These are phyloP conservation scores for Nasua narica DNA, from an alignment of 2,797 vertebrate species.

Conservation along the genomic window DNA sequence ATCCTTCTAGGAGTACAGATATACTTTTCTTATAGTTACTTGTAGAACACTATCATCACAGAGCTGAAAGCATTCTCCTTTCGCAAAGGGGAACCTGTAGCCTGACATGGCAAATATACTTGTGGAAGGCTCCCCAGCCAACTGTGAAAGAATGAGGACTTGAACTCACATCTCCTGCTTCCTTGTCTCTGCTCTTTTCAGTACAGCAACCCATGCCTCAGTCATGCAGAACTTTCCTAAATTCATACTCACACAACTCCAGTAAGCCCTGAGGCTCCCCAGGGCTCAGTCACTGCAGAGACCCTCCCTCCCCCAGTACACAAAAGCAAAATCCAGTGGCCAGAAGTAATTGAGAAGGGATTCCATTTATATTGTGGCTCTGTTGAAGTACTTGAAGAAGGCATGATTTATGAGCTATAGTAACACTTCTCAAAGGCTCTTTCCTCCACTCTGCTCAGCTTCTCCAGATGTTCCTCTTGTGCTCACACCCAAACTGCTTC, in stretches of 20 bases:
- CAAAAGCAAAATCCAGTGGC: not conserved
- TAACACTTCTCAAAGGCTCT: not conserved
- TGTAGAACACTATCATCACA: not conserved
- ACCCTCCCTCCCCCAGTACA: accelerated
- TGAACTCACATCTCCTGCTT: not conserved
- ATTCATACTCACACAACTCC: not conserved
- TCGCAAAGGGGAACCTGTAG: not conserved
- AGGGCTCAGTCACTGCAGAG: not conserved
- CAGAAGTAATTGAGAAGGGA: not conserved
- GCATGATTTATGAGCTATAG: not conserved
- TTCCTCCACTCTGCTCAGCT: not conserved
- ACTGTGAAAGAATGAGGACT: not conserved
- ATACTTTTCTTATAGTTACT: not conserved
- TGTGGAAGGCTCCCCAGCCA: not conserved
- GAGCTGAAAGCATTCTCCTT: not conserved
- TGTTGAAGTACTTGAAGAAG: not conserved
- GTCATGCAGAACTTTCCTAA: not conserved
- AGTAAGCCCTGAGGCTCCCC: not conserved
- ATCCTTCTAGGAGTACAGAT: not conserved
- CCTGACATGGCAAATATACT: too few relatives aligned
- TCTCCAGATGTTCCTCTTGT: not conserved
- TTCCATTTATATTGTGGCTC: not conserved
- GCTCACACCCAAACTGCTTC: not conserved
- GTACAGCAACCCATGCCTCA: not conserved
- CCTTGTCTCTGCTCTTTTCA: not conserved